These are phyloP conservation scores for Menidia beryllina DNA, from an alignment of 2,113 vertebrate genomes.

Conservation along the genomic window DNA sequence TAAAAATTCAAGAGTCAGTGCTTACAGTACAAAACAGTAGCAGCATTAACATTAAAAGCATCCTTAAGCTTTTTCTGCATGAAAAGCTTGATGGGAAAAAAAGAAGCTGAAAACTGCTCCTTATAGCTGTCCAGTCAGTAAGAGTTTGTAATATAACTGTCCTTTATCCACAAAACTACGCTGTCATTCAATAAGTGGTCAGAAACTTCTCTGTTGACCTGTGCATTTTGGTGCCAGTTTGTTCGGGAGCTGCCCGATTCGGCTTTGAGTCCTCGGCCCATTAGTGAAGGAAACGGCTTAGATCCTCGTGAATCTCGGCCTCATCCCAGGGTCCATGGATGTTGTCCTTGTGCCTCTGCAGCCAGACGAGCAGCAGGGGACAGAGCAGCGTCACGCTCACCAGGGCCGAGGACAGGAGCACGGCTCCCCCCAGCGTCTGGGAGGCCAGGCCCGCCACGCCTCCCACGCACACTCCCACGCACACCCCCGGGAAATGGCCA, in stretches of 20 bases:
- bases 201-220: background rate
- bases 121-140: background rate
- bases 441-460: conserved; percentile 85
- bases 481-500: conserved; percentile 83
- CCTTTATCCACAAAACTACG: conserved; percentile 13
- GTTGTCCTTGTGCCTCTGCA: conserved; percentile 96
- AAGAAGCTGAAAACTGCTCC: too few species aligned
- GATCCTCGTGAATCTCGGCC: conserved; percentile 95
- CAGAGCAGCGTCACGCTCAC: conserved; percentile 87
- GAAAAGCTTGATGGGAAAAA: background rate
- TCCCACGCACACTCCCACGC: conserved; percentile 82
- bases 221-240: background rate
- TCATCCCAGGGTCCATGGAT: conserved; percentile 99
- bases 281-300: conserved; percentile 85
- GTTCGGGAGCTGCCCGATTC: background rate
- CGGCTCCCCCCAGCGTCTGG: conserved; percentile 82
- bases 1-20: conserved; percentile 17
- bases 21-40: conserved; percentile 23
- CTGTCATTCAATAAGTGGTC: background rate
- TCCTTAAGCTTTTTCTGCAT: conserved; percentile 2
- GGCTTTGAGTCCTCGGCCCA: background rate
- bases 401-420: conserved; percentile 87
- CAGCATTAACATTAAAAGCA: conserved; percentile 22
- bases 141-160: conserved; percentile 4
- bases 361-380: conserved; percentile 88